phyloP scores from a whole-genome alignment of 1,140 invertebrate genomes.

The Bombus confusus region DNA sequence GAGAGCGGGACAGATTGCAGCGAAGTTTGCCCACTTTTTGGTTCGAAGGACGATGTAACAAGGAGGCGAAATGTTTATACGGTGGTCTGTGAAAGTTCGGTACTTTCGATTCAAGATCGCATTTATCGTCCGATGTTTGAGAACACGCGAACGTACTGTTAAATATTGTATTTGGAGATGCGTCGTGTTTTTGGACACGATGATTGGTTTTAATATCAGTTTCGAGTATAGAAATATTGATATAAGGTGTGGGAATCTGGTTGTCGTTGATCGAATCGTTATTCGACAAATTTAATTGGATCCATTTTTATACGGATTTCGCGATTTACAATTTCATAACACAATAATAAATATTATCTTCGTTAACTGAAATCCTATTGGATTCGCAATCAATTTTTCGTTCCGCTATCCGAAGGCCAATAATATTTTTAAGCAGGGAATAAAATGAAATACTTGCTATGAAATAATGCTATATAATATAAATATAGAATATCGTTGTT shows the following conservation, averaged over 20 bases:
- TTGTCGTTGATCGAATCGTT: not conserved
- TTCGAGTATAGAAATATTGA: not conserved
- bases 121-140: too few species aligned
- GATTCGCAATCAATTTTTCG: not conserved
- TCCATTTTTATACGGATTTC: not conserved
- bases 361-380: not conserved
- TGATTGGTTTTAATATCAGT: not conserved
- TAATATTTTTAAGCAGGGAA: not conserved
- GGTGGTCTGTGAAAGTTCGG: not conserved
- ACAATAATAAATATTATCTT: not conserved
- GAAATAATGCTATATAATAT: not conserved
- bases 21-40: not conserved
- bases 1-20: not conserved
- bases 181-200: too few species aligned
- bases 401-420: not conserved
- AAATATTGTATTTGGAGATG: not conserved
- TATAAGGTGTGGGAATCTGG: not conserved
- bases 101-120: too few species aligned
- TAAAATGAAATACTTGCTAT: not conserved
- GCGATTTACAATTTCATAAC: not conserved
- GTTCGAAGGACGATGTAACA: not conserved
- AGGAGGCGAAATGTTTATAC: not conserved
- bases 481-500: not conserved
- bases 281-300: not conserved
- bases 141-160: not conserved